Evolutionary conservation across 2,797 vertebrate genomes (phyloP).

Genomic region (Ataeniobius toweri): DNA sequence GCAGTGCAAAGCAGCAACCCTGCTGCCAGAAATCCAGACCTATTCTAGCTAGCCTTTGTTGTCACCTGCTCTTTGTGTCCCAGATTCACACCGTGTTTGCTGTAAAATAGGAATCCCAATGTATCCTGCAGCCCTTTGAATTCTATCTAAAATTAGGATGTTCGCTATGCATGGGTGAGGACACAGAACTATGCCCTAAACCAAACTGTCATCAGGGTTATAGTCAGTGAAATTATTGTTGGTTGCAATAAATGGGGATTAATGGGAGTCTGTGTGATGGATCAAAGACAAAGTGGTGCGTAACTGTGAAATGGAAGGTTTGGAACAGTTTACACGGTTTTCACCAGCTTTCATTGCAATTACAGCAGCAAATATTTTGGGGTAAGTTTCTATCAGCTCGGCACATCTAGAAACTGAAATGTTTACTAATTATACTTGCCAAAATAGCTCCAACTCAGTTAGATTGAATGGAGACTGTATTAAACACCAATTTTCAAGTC

Average conservation of each 20-base stretch:
- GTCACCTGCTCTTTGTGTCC: slow-evolving; percentile 47
- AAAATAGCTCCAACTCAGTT: too few relatives aligned
- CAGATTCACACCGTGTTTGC: slow-evolving; percentile 36
- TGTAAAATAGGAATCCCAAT: slow-evolving; percentile 16
- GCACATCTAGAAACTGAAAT: neutral
- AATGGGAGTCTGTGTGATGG: neutral
- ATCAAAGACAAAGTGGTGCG: neutral
- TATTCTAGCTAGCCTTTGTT: slow-evolving; percentile 27
- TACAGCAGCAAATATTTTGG: too few relatives aligned
- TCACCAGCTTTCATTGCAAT: neutral
- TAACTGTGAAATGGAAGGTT: neutral
- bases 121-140: slow-evolving; percentile 31
- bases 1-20: slow-evolving; percentile 12
- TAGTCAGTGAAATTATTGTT: neutral
- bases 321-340: neutral
- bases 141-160: slow-evolving; percentile 38
- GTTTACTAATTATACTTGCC: neutral
- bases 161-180: slow-evolving; percentile 25
- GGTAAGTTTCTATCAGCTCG: neutral
- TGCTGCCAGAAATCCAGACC: slow-evolving; percentile 33
- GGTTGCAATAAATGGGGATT: neutral
- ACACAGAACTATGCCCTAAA: slow-evolving; percentile 21
- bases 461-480: too few relatives aligned
- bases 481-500: neutral
- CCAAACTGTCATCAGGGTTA: neutral